A percentile compares a stretch with the other conserved stretches of the same genome.
These are phyloP conservation scores for Pomacea maculata DNA, from an alignment of 1,140 invertebrate genomes.

Conservation along the genomic window DNA sequence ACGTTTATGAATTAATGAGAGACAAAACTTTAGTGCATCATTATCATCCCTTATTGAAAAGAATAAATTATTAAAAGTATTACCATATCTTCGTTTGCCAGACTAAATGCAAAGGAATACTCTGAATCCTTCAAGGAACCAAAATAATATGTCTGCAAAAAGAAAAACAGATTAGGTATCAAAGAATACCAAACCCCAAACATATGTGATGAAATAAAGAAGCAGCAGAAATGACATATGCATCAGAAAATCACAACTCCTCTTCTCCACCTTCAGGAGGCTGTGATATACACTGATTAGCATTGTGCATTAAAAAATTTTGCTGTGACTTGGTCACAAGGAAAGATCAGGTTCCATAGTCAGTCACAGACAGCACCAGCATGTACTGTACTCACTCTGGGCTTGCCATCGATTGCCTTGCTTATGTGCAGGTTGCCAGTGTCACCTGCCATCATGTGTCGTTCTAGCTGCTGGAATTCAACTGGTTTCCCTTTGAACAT, in stretches of 20 bases:
- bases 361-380: too few species aligned
- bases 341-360: too few species aligned
- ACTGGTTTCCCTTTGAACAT: constrained; percentile 60
- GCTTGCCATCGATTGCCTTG: constrained; percentile 50
- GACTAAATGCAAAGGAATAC: constrained; percentile 66
- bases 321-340: too few species aligned
- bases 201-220: background rate
- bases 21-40: too few species aligned
- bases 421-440: constrained; percentile 52
- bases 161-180: constrained; percentile 16
- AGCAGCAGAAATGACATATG: background rate
- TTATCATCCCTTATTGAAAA: too few species aligned
- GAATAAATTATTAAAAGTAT: constrained; percentile 2
- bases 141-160: constrained; percentile 64
- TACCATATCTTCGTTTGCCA: constrained; percentile 66
- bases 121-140: constrained; percentile 62
- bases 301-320: too few species aligned
- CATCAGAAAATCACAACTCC: background rate
- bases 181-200: background rate
- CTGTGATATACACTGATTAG: too few species aligned
- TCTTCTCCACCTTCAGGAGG: too few species aligned
- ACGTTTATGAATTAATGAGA: too few species aligned
- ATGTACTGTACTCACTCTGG: constrained; percentile 44
- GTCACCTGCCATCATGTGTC: constrained; percentile 60
- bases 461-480: constrained; percentile 60